A percentile compares a stretch with the other conserved stretches of the same genome.
phyloP scores from a whole-genome alignment of 2,797 vertebrate genomes.

The Tragelaphus eurycerus region DNA sequence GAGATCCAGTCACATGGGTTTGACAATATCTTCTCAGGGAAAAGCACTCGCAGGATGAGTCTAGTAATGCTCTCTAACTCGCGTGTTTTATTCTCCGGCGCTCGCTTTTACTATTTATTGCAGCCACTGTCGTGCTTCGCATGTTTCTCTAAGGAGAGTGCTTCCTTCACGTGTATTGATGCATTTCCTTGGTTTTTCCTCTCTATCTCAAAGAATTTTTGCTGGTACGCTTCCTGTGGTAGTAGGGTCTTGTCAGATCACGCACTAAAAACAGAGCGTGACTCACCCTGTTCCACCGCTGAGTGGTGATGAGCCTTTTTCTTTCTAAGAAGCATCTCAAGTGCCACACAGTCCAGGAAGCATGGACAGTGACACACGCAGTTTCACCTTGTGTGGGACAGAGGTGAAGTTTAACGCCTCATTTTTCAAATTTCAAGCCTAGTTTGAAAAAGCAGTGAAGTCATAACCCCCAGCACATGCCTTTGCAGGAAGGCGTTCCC shows the following conservation, averaged over 20 bases:
- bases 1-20: not conserved
- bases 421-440: slow-evolving; percentile 31
- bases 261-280: slow-evolving; percentile 26
- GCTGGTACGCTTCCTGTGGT: slow-evolving; percentile 12
- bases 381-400: not conserved
- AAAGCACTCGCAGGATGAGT: not conserved
- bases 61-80: not conserved
- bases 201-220: slow-evolving; percentile 34
- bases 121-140: not conserved
- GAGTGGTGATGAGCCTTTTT: not conserved
- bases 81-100: not conserved
- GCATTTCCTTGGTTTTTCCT: slow-evolving; percentile 36
- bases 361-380: not conserved
- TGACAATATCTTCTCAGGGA: not conserved
- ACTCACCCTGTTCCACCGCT: not conserved
- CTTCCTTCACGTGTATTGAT: not conserved
- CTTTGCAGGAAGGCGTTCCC: not conserved
- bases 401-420: not conserved
- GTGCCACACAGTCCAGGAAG: not conserved
- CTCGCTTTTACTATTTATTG: not conserved
- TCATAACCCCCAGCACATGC: not conserved
- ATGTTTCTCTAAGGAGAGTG: not conserved
- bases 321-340: slow-evolving; percentile 54
- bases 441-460: not conserved
- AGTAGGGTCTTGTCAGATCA: slow-evolving; percentile 36